Conservation (phyloP, 2,797 vertebrate species). For the Phrynocephalus guinanensis region DNA sequence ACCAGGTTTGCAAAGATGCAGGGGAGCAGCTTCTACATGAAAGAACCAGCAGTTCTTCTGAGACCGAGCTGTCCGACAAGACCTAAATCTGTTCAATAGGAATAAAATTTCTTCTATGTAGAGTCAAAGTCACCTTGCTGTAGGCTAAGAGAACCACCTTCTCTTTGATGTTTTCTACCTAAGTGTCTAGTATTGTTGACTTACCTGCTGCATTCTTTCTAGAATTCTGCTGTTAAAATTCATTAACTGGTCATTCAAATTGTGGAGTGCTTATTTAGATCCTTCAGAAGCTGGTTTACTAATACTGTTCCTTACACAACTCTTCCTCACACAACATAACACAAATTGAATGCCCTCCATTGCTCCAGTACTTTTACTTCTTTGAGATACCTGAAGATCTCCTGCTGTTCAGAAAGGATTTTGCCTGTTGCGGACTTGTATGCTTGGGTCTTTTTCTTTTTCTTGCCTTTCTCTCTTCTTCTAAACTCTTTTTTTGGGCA, state of each 20-base stretch:
- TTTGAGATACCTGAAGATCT: neutral
- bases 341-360: neutral
- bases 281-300: conserved; percentile 31
- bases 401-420: neutral
- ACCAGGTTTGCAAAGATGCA: neutral
- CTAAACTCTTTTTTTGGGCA: neutral
- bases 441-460: too few relatives aligned
- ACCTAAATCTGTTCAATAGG: neutral
- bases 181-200: neutral
- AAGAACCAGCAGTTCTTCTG: too few relatives aligned
- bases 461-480: neutral
- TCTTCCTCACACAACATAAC: too few relatives aligned
- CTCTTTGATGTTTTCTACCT: neutral
- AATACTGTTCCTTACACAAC: neutral
- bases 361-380: neutral
- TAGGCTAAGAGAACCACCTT: neutral
- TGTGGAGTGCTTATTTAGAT: conserved; percentile 29
- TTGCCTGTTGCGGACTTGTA: neutral
- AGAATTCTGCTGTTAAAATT: neutral
- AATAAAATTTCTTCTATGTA: neutral
- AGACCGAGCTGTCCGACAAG: neutral
- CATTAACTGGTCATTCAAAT: conserved; percentile 27
- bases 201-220: too few relatives aligned
- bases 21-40: neutral
- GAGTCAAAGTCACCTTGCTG: neutral